Evolutionary conservation across 1,140 invertebrate species (phyloP), one percentile per base, ranked within the genome.

Genomic region (Hycleus cichorii): DNA sequence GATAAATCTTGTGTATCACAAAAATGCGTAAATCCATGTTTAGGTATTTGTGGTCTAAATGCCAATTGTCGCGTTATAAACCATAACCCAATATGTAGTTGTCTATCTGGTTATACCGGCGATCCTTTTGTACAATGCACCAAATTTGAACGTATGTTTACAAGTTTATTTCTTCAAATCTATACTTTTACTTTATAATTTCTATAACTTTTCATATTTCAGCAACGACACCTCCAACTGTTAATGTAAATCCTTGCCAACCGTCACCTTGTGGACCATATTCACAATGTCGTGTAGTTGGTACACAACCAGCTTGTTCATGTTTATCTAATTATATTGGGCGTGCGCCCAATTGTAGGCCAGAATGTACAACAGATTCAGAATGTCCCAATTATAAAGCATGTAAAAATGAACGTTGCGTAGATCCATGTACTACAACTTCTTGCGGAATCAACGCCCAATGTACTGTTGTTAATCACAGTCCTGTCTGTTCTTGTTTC

Each of bases 11-110:
- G 91, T 69, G 78, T 89, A 39, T 83, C 86, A 61, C 86, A 92
- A 68, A 89, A 87, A 72, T 94, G 91, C 67, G 74, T 82, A 7
- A 85, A 93, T 74, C 90, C 90, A 5, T 93, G 90, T 72, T 81
- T 83, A 7, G 86, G 87, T 47, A 83, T 85, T 9, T 93, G 90
- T 71, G 91, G 89, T 27, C 64, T 83, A 10, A 87, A 90, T 64
- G 90, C 91, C 1, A 81, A 87, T 52, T 93, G 90, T 65, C 81
- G 88, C 70, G 89, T 91, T 7, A 81, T 91, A 9, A 91, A 89
- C 60, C 90, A 93, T 67, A 89, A 89, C 73, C 87, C 90, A 3
- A 87, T 89, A 60, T 92, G 90, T 71, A 87, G 81, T 63, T 89
- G 87, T 67, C 77, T 83, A 39, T 75, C 75, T 60, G 85, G 86